phyloP scores from a whole-genome alignment of 2,797 vertebrate species.

The Astyanax mexicanus region DNA sequence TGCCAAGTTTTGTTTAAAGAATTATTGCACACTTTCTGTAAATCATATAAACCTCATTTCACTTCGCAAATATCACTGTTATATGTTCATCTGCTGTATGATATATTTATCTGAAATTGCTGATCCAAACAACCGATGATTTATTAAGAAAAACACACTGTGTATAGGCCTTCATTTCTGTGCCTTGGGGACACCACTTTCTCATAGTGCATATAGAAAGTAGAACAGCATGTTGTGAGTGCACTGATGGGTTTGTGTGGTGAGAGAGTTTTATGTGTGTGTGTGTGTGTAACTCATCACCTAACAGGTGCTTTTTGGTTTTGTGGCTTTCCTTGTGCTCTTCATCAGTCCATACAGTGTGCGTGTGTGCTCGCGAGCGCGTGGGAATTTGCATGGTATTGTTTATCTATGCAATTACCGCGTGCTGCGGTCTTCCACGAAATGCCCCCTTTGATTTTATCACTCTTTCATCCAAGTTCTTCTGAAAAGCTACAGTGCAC shows the following conservation, averaged over 20 bases:
- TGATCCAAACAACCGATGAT: too few relatives aligned
- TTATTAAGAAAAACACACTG: too few relatives aligned
- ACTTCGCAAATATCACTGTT: too few relatives aligned
- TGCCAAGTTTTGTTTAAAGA: too few relatives aligned
- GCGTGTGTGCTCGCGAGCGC: conserved; percentile 9
- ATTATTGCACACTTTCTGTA: too few relatives aligned
- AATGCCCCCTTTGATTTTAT: background rate
- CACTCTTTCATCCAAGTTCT: too few relatives aligned
- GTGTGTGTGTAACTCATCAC: too few relatives aligned
- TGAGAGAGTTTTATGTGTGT: too few relatives aligned
- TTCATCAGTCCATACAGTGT: conserved; percentile 10
- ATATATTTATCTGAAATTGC: too few relatives aligned
- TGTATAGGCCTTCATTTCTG: background rate
- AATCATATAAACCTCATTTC: too few relatives aligned
- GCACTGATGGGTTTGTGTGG: conserved; percentile 11
- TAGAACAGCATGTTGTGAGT: conserved; percentile 10
- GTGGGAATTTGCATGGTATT: background rate
- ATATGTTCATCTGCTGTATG: too few relatives aligned
- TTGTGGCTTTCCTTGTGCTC: conserved; percentile 33
- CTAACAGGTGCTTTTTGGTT: conserved; percentile 53
- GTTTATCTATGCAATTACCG: background rate
- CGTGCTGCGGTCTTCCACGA: background rate
- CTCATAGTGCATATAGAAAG: too few relatives aligned
- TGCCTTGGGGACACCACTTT: background rate
- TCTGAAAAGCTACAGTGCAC: background rate